Base-by-base conservation (phyloP, 2,797 vertebrate species). In the Thaleichthys pacificus region DNA sequence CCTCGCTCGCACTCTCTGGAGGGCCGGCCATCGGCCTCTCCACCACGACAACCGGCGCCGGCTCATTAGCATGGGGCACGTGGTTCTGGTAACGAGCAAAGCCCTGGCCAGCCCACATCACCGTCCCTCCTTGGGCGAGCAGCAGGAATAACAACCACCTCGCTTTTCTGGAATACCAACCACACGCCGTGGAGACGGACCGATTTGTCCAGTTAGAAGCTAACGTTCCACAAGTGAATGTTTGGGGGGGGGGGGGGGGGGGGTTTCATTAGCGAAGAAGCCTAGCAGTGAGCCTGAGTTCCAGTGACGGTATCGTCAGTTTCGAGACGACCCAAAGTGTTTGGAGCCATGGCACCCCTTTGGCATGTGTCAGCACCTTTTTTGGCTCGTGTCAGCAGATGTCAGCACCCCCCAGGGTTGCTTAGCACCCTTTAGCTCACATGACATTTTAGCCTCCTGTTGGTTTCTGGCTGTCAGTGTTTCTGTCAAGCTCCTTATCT, bases 71-170 rank as follows among this genome's bases (percentile, higher is more conserved):
- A 68, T 57, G 26, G 47, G 63, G 63, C 58, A 42, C 61, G 42
- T 24, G 66, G 64, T 60, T 28, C n/a, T 88, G 84, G 72, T 86
- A 80, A 88, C 84, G 76, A 84, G 81, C 76, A 66, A 51, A 68
- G 71, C 72, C 2, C 26, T 26, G 26, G 3, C 26, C 26, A 3
- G 84, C 88, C 82, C 85, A 84, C 86, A 88, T 89, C 85, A 78
- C 85, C 85, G 77, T 77, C 80, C 56, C 32, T 1, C 14, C 12
- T 0, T 14, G 49, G 56, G 67, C 26, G 26, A 54, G 66, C 47
- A 11, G 28, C 22, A 61, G 19, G 30, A 26, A 17, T 24, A 26
- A 28, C 14, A 12, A 19, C 66, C 61, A 66, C 49, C 47, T 12
- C 15, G 35, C 61, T 69, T 42, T 57, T 14, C 66, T 51, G 32